A percentile compares a stretch with the other conserved stretches of the same genome.
These are phyloP conservation scores for Tenthredo scrophulariae DNA, from an alignment of 2,888 invertebrate genomes.

Conservation along the genomic window DNA sequence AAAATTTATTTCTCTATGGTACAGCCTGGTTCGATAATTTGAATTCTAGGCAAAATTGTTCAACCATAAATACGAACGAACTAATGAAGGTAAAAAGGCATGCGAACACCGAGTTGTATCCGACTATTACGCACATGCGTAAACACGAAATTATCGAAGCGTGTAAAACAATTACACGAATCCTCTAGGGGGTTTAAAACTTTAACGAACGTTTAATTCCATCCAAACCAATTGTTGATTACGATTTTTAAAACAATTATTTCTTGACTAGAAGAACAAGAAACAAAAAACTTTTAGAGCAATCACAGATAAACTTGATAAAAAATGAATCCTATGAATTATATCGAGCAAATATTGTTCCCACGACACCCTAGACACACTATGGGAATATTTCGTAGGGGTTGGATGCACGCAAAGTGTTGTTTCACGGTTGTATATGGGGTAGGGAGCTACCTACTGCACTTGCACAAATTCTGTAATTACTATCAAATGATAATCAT, in stretches of 20 bases:
- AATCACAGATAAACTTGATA: neutral
- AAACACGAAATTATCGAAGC: neutral
- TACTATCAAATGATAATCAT: neutral
- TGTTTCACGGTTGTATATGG: neutral
- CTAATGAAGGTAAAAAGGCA: neutral
- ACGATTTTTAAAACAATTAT: neutral
- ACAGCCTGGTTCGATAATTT: neutral
- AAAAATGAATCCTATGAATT: neutral
- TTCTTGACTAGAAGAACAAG: neutral
- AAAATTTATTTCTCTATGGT: neutral
- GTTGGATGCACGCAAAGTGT: constrained; percentile 5
- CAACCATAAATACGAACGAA: neutral
- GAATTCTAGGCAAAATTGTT: neutral
- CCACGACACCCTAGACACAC: constrained; percentile 1
- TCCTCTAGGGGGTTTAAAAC: neutral
- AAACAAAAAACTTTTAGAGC: neutral
- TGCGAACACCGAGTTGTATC: neutral
- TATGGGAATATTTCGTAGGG: neutral
- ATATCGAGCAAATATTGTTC: neutral
- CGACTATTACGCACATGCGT: neutral
- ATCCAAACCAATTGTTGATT: neutral
- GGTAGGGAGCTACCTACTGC: neutral
- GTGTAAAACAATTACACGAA: neutral
- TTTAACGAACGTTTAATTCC: neutral
- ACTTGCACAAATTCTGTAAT: neutral